These are phyloP conservation scores for Trachemys scripta DNA, from an alignment of 2,113 vertebrate genomes.

Conservation along the genomic window DNA sequence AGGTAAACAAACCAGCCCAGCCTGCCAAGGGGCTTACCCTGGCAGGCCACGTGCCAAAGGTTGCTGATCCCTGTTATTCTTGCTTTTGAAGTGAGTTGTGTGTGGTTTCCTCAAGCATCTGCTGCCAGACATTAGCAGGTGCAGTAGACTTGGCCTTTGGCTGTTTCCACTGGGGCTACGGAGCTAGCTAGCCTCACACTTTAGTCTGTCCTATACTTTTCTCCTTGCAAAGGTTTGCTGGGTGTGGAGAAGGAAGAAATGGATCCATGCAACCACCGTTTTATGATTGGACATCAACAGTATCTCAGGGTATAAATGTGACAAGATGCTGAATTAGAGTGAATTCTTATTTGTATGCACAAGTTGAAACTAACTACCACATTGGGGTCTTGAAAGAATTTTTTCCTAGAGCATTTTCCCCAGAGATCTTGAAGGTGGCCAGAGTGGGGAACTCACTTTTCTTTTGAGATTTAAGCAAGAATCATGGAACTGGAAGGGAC, in stretches of 20 bases:
- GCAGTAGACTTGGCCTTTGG: background rate
- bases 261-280: background rate
- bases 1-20: too few species aligned
- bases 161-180: background rate
- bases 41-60: too few species aligned
- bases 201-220: background rate
- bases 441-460: background rate
- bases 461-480: background rate
- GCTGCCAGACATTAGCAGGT: background rate
- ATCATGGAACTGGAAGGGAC: too few species aligned
- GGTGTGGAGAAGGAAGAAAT: background rate
- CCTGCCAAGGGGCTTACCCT: too few species aligned
- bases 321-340: background rate
- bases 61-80: background rate
- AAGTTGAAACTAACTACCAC: background rate
- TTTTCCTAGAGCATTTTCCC: background rate
- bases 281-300: background rate
- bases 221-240: background rate
- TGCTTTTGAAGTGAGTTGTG: background rate
- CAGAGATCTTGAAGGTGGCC: rapidly evolving
- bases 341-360: background rate
- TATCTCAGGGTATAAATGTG: background rate
- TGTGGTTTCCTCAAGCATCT: background rate
- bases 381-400: background rate
- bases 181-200: background rate